These are phyloP conservation scores for Parotocinclus haroldoi DNA, from an alignment of 2,797 vertebrate species.

Conservation along the genomic window DNA sequence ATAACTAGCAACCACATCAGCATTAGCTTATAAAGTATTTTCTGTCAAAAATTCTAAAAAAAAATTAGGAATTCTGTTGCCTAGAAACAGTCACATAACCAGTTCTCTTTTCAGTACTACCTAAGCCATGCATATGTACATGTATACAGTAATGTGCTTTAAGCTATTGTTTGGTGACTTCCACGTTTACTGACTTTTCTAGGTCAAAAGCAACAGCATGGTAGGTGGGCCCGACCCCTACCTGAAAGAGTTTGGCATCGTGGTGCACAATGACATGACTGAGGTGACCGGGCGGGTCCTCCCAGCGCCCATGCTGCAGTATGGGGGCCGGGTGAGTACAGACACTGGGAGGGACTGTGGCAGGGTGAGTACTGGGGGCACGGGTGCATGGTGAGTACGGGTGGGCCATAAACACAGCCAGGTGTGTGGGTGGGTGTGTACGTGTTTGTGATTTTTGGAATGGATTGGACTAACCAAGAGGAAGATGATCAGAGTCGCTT, in stretches of 20 bases:
- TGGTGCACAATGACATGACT: constrained; percentile 98
- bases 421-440: neutral
- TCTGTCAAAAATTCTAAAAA: too few relatives aligned
- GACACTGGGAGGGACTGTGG: constrained; percentile 81
- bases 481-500: constrained; percentile 57
- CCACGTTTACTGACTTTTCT: constrained; percentile 7
- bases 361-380: constrained; percentile 78
- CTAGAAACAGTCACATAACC: too few relatives aligned
- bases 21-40: too few relatives aligned
- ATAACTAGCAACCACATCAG: too few relatives aligned
- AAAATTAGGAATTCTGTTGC: too few relatives aligned
- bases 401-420: constrained; percentile 38
- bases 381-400: constrained; percentile 55
- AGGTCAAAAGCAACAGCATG: constrained; percentile 99
- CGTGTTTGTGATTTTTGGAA: constrained; percentile 31
- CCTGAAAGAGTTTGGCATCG: constrained; percentile 96
- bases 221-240: constrained; percentile 96
- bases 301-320: constrained; percentile 97
- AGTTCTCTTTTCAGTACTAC: too few relatives aligned
- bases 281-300: constrained; percentile 95
- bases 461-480: constrained; percentile 44
- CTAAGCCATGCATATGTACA: too few relatives aligned
- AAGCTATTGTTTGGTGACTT: too few relatives aligned
- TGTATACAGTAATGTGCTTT: too few relatives aligned
- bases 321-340: constrained; percentile 93